Evolutionary conservation across 92 coral and sea anemone species (phyloP).

Genomic region (Micromussa lordhowensis): DNA sequence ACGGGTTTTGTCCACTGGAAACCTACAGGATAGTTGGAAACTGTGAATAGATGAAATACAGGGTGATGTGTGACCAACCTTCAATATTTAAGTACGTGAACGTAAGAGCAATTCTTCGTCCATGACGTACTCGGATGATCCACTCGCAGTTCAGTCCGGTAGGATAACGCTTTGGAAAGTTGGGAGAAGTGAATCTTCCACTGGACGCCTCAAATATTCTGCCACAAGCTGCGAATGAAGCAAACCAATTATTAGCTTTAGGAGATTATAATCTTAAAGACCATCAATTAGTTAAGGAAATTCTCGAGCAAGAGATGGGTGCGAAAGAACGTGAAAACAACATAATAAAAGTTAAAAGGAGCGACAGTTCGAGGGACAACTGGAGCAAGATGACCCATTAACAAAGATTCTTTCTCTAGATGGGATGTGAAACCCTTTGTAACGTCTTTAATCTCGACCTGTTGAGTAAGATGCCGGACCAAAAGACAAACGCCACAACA

Average conservation of each 20-base stretch:
- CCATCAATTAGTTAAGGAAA: neutral
- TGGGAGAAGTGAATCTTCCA: conserved; percentile 69
- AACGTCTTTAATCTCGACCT: too few relatives aligned
- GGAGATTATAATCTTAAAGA: neutral
- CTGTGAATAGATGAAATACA: neutral
- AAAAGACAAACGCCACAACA: too few relatives aligned
- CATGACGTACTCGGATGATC: conserved; percentile 62
- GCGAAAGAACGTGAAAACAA: neutral
- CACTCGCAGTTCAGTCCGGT: conserved; percentile 67
- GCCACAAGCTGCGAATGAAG: conserved; percentile 70
- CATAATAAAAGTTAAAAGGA: too few relatives aligned
- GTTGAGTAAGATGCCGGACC: too few relatives aligned
- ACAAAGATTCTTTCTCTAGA: neutral
- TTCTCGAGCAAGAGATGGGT: neutral
- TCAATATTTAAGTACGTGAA: conserved; percentile 66
- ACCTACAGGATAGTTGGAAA: neutral
- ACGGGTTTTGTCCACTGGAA: neutral
- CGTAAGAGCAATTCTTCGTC: conserved; percentile 47
- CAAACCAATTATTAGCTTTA: neutral
- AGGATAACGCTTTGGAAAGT: conserved; percentile 68
- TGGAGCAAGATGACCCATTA: neutral
- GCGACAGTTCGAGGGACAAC: too few relatives aligned
- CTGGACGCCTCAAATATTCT: conserved; percentile 56
- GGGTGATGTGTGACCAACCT: conserved; percentile 32
- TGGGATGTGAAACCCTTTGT: neutral